Base-by-base conservation (phyloP, 23 tunicate genomes). In the Pegea sp. region DNA sequence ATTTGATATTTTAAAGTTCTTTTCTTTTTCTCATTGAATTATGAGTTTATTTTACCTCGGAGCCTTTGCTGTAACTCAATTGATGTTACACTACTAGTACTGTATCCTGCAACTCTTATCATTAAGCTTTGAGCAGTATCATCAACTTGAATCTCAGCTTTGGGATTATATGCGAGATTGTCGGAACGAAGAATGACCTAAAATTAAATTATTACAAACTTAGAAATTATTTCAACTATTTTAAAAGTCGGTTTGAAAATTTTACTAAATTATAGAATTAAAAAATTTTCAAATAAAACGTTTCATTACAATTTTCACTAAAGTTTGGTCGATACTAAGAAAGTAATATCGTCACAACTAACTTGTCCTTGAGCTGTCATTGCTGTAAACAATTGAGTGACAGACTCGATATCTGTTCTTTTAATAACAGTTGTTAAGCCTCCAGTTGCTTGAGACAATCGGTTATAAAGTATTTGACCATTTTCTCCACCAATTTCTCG, bases 291-390 rank as follows among this genome's bases (percentile, higher is more conserved):
- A n/a, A n/a, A n/a, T n/a, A n/a, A n/a, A n/a, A n/a, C n/a, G n/a
- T n/a, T n/a, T n/a, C n/a, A n/a, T n/a, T n/a, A n/a, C n/a, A n/a
- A n/a, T n/a, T n/a, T n/a, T n/a, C n/a, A n/a, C n/a, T n/a, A n/a
- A n/a, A n/a, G n/a, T n/a, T n/a, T n/a, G n/a, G n/a, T n/a, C n/a
- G n/a, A n/a, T n/a, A n/a, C n/a, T n/a, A n/a, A n/a, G n/a, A n/a
- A n/a, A n/a, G n/a, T n/a, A n/a, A n/a, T n/a, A n/a, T n/a, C 19
- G 19, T 11, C 56, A 50, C 13, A 20, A 52, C 60, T 63, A 28
- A 58, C 90, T 72, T 44, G 90, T 19, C 90, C 90, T 70, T 77
- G 90, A 4, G 30, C 65, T 26, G 90, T 77, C 5, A 75, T 29
- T 13, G 71, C 60, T 23, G 31, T 57, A 55, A 77, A 61, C 19